Evolutionary conservation across 2,888 invertebrate genomes (phyloP).

Genomic region (Habroteleia sp.): DNA sequence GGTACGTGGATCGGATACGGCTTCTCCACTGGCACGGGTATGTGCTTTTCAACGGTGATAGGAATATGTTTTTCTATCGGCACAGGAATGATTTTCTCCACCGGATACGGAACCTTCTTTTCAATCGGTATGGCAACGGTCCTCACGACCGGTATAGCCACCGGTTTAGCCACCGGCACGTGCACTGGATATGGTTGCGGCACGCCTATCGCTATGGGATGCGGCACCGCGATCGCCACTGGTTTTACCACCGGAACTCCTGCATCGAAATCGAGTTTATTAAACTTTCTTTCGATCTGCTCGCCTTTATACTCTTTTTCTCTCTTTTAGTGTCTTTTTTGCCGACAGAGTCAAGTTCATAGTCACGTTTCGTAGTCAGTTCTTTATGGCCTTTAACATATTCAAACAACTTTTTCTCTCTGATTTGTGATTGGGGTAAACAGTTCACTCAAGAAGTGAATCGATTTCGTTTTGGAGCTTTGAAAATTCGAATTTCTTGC

Average conservation of each 20-base stretch:
- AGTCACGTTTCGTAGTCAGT: too few species aligned
- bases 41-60: slow-evolving; percentile 86
- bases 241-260: slow-evolving; percentile 84
- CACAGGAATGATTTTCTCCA: slow-evolving; percentile 85
- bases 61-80: slow-evolving; percentile 86
- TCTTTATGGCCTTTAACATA: too few species aligned
- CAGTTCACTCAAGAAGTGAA: too few species aligned
- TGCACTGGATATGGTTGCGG: slow-evolving; percentile 87
- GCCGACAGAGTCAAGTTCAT: not conserved
- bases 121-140: slow-evolving; percentile 86
- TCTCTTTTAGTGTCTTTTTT: slow-evolving; percentile 2
- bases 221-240: slow-evolving; percentile 84
- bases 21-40: slow-evolving; percentile 85
- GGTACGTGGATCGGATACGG: slow-evolving; percentile 87
- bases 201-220: slow-evolving; percentile 83
- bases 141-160: slow-evolving; percentile 86
- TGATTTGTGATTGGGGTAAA: too few species aligned
- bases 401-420: too few species aligned
- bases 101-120: slow-evolving; percentile 87
- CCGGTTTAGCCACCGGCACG: slow-evolving; percentile 86
- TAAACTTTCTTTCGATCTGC: slow-evolving; percentile 52
- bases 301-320: not conserved
- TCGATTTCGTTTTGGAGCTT: too few species aligned
- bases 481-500: too few species aligned
- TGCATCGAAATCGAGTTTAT: slow-evolving; percentile 62